These are phyloP conservation scores for Notarius quadriscutis DNA, from an alignment of 2,113 vertebrate species.

Conservation along the genomic window DNA sequence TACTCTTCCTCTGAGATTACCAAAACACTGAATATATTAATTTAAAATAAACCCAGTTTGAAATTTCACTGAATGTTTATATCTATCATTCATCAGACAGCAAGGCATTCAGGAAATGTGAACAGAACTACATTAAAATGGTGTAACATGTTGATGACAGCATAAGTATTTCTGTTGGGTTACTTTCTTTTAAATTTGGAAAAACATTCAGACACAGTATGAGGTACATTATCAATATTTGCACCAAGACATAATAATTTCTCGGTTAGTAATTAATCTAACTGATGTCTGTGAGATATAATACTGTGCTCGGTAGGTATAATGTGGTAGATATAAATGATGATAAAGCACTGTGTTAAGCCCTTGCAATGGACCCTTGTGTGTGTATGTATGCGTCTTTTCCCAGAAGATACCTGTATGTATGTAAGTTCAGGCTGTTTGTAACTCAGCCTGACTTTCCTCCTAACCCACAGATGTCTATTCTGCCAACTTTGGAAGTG, in stretches of 20 bases:
- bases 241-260: background rate
- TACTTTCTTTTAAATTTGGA: background rate
- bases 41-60: background rate
- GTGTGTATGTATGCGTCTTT: conserved; percentile 10
- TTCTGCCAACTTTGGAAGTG: conserved; percentile 38
- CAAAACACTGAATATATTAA: background rate
- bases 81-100: background rate
- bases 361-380: background rate
- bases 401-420: conserved; percentile 11
- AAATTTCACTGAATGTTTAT: background rate
- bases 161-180: background rate
- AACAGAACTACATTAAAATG: background rate
- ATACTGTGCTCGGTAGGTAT: no score
- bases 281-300: no score
- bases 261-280: background rate
- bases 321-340: background rate
- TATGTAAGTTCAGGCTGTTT: conserved; percentile 37
- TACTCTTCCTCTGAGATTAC: background rate
- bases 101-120: background rate
- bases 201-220: background rate
- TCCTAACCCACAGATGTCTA: conserved; percentile 48
- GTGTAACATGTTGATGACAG: background rate
- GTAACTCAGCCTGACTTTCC: conserved; percentile 48
- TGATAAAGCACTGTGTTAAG: background rate
- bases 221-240: background rate